Base-by-base conservation (phyloP, 2,113 vertebrate species). In the Rhinichthys klamathensis region DNA sequence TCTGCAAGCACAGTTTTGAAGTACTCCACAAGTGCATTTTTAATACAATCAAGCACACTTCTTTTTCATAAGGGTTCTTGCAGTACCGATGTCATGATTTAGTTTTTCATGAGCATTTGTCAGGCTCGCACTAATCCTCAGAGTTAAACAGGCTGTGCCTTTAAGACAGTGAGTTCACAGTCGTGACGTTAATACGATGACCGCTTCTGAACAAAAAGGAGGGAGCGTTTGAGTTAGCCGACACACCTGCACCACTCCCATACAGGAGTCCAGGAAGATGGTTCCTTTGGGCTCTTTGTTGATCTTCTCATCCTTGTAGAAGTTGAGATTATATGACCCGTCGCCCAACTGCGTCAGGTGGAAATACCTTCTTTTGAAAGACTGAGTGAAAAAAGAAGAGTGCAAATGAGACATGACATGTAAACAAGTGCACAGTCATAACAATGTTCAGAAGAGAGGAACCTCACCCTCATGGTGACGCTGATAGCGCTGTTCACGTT, bases 401-500 rank as follows among this genome's bases (percentile, higher is more conserved):
- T 10, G 21, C 46, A 18, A 60, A 75, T 63, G n/a, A 63, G 25
- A 41, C 35, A 23, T 25, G 51, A 75, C 16, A 51, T 21, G 49
- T 16, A 76, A 41, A 80, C 35, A 61, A 8, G 5, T 11, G 78
- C 13, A 30, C 7, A 69, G 25, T 35, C 61, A 69, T 30, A 69
- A 67, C n/a, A 9, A 18, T 7, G 1, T 7, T 25, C 56, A 9
- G 44, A 41, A 49, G 3, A n/a, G 63, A 54, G 7, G 8, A 44
- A 6, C 89, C 97, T 96, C 92, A 99, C 98, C 95, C 98, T 94
- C 97, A 99, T 99, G 70, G 97, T 99, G 89, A 99, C 98, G 13
- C 98, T 99, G 92, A 99, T 99, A 11, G 98, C 97, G 69, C 97
- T 99, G 91, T 99, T 99, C 96, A 99, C 96, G 92, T 99, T 99